Percentiles rank a stretch among this genome's conserved stretches.
These are phyloP conservation scores for Lepisosteus osseus DNA, from an alignment of 2,113 vertebrate species.

Conservation along the genomic window DNA sequence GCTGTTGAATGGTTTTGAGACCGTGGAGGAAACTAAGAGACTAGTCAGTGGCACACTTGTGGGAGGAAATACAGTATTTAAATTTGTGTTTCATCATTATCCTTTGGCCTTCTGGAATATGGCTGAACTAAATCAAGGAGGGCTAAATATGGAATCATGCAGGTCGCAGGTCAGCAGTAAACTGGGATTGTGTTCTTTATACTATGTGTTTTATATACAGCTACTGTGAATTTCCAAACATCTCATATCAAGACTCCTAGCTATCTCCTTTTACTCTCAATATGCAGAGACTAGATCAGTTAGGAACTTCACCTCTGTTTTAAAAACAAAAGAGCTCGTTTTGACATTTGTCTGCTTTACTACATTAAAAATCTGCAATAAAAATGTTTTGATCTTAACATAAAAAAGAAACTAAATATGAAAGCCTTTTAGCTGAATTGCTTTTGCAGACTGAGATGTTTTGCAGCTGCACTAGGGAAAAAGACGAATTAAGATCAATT, in stretches of 20 bases:
- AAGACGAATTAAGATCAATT: neutral
- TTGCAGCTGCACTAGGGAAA: neutral
- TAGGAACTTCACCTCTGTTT: neutral
- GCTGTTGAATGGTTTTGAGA: too few relatives aligned
- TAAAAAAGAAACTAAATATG: neutral
- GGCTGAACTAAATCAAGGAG: neutral
- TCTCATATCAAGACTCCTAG: too few relatives aligned
- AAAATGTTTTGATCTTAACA: neutral
- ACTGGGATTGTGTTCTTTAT: neutral
- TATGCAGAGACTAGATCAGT: neutral
- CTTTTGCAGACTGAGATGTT: neutral
- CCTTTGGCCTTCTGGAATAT: neutral
- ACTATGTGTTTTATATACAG: neutral
- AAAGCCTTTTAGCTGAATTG: slow-evolving; percentile 4
- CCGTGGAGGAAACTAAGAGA: too few relatives aligned
- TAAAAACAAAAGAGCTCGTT: neutral
- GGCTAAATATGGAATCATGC: neutral
- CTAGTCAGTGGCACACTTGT: neutral
- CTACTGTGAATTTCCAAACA: neutral
- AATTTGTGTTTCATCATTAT: neutral
- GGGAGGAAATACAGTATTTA: neutral
- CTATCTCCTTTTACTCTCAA: neutral
- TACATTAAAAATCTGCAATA: neutral
- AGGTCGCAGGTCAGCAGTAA: neutral
- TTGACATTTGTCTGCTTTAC: neutral